Base-by-base conservation (phyloP, 2,888 invertebrate species). In the Leucophenga montana region DNA sequence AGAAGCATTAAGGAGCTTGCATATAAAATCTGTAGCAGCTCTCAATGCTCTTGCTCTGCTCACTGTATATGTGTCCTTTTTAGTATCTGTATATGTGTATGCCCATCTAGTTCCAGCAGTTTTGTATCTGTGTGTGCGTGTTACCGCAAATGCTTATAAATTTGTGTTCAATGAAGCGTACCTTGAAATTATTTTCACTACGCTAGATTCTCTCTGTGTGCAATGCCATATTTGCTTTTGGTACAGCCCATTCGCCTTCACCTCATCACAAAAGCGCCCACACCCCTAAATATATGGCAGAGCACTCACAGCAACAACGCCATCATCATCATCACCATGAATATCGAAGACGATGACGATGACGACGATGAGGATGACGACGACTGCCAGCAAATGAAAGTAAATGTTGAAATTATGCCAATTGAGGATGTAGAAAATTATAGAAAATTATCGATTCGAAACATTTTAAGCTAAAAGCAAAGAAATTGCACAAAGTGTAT, bases 401-500 rank as follows among this genome's bases (percentile, higher is more conserved):
- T 73, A 66, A 59, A 75, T 71, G 71, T 69, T 73, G 69, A 79
- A 75, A 77, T 78, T 75, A 77, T 74, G 75, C 76, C 76, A 76
- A 78, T 79, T 77, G 73, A 76, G 77, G 75, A 76, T 79, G 74
- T 79, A 73, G 75, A 77, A 77, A 78, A 76, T 79, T 78, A 78
- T 74, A 72, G 66, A 71, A 71, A 69, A 73, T 67, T 65, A 70
- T 65, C 67, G 67, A 65, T 67, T 48, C 18, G 48, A 70, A 70
- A 50, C 57, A 59, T 50, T 61, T 68, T 68, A 68, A 68, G 67
- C 67, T 68, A 68, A 50, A 61, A 61, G 67, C 61, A 61, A 61
- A 48, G 59, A 61, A 67, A 50, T 65, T 65, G 50, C 48, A 48
- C 62, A 65, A 50, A 48, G 50, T 50, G 50, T 14, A 46, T 46